Evolutionary conservation across 2,888 invertebrate species (phyloP), one percentile per base, ranked within the genome.

Genomic region (Pomacea canaliculata): DNA sequence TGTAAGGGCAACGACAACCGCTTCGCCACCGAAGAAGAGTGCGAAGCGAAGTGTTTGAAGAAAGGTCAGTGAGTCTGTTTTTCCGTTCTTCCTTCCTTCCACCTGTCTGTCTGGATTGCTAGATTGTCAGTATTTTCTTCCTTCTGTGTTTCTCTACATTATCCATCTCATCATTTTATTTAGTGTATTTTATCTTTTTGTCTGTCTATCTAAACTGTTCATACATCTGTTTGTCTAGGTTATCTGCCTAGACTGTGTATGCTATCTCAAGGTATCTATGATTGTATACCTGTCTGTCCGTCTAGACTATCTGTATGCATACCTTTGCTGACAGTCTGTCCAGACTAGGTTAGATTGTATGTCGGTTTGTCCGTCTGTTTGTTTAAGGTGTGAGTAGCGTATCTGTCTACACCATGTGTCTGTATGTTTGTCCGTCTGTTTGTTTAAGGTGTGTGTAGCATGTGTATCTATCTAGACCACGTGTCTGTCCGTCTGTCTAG

Each of bases 1-100:
- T 91, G 91, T 81, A 86, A 84, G 8, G 90, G 91, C 9, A 90
- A 90, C 78, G 85, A 82, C 19, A 90, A 91, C 78, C 80, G 86
- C 27, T 71, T 68, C 49, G 49, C 46, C 8, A 73, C 71, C 8
- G 73, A 74, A 66, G 76, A 79, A n/a, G 74, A 63, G 37, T 79
- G 79, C n/a, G 65, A 76, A 62, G 59, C 71, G 51, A 73, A 76
- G 56, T 79, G 79, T 74, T 46, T 79, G 37, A 27, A 73, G 7
- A 62, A 62, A 74, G 74, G 74, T 74, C 60, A 74, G 74, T 69
- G 48, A 13, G 1, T 68, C 13, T 46, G 12, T 46, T 9, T 68
- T 1, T 46, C 48, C n/a, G 1, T 12, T 8, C 27, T 19, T 12
- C 19, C 27, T 63, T 12, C 23, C 27, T 23, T 10, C 63, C 27